phyloP scores from a whole-genome alignment of 2,888 invertebrate genomes.

The Rhamphomyia laevipes region DNA sequence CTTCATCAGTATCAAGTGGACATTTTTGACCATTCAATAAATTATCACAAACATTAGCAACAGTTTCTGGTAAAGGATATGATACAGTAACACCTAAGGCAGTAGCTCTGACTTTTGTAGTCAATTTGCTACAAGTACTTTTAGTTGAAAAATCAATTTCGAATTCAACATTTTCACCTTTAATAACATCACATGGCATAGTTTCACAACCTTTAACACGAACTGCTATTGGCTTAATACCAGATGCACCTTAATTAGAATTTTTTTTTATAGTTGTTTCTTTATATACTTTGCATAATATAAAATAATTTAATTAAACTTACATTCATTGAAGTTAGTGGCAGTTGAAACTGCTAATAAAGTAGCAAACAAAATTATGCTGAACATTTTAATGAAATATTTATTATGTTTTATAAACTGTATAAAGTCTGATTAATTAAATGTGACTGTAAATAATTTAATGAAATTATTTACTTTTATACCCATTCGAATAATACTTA shows the following conservation, averaged over 20 bases:
- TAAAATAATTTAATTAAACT: too few species aligned
- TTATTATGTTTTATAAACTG: too few species aligned
- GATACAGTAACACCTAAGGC: constrained; percentile 24
- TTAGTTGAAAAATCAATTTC: constrained; percentile 22
- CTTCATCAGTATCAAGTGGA: constrained; percentile 28
- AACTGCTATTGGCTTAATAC: constrained; percentile 21
- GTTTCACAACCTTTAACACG: constrained; percentile 21
- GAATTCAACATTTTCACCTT: constrained; percentile 24
- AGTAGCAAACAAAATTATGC: too few species aligned
- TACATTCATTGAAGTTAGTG: too few species aligned
- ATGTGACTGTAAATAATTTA: too few species aligned
- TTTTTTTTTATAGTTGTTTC: too few species aligned
- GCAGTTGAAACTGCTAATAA: too few species aligned
- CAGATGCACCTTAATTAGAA: neutral
- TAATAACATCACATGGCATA: constrained; percentile 27
- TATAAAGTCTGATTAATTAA: too few species aligned
- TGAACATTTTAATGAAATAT: too few species aligned
- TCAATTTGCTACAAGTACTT: constrained; percentile 14
- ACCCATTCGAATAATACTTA: too few species aligned
- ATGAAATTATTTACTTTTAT: too few species aligned
- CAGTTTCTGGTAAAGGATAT: constrained; percentile 26
- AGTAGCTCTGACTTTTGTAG: constrained; percentile 25
- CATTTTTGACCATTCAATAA: constrained; percentile 26
- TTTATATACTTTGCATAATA: too few species aligned
- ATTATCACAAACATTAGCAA: constrained; percentile 26